Conservation (phyloP, 2,113 vertebrate species). For the Bungarus multicinctus region DNA sequence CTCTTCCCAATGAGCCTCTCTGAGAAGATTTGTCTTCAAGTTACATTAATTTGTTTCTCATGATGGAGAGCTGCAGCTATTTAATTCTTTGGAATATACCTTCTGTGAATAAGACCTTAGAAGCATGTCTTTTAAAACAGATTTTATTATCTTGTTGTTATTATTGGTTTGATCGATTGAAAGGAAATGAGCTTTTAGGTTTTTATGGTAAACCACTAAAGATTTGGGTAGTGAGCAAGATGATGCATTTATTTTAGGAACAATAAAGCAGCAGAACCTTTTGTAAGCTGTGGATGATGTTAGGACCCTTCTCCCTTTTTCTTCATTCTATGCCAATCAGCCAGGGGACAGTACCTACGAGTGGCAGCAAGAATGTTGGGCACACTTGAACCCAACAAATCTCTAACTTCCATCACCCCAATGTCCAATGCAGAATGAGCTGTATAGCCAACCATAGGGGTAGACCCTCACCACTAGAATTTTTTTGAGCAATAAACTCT, state of each 20-base stretch:
- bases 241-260: background rate
- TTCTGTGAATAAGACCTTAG: background rate
- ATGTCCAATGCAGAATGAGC: background rate
- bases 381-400: background rate
- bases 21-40: background rate
- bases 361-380: background rate
- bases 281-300: background rate
- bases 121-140: background rate
- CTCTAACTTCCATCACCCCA: background rate
- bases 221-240: background rate
- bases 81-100: background rate
- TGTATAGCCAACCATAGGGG: no score
- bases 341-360: background rate
- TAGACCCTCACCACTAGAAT: no score
- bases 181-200: background rate
- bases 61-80: background rate
- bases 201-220: background rate
- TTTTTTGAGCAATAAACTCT: background rate
- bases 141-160: background rate
- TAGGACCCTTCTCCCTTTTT: background rate
- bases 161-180: background rate
- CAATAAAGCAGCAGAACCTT: background rate
- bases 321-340: background rate
- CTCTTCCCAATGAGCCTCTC: background rate
- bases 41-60: background rate